Evolutionary conservation across 2,113 vertebrate species (phyloP), one percentile per base, ranked within the genome.

Genomic region (Gadus chalcogrammus): DNA sequence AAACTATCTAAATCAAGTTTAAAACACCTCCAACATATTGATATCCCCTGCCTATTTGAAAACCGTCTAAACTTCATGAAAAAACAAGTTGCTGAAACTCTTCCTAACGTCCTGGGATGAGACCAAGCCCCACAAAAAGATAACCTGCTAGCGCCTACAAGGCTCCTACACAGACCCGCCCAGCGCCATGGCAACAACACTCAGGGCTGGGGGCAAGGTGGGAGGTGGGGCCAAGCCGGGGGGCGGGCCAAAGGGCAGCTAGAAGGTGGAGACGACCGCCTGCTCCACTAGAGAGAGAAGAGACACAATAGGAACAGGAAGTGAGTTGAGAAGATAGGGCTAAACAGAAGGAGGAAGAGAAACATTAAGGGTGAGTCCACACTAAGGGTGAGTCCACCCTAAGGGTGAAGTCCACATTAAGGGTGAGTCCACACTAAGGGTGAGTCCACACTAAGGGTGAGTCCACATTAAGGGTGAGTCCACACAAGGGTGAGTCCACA

Each of bases 121-220:
- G 38, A 69, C 52, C 82, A 75, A 78, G 79, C 72, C 42, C 74
- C 72, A 56, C 72, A 75, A 72, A 77, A 92, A 79, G 85, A 16
- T 12, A 55, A 55, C 3, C 12, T 13, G n/a, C 15, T 17, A 58
- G 13, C 15, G 1, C 16, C 79, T 48, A 9, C 8, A 7, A 48
- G 7, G 42, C 72, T 66, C 70, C 65, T 61, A 76, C 18, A 66
- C 8, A 67, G 67, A 73, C 78, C 70, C 70, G 75, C 89, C 89
- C 87, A 88, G 84, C 85, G 82, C 84, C 72, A 90, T 90, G 91
- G 91, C 91, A 92, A 92, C 90, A 87, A 83, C 87, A 90, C 88
- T 87, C 86, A 82, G 83, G 83, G 79, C 73, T 67, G 74, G 77
- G 83, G 83, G 79, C 73, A 65, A 71, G 77, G 86, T 85, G 86